A percentile compares a stretch with the other conserved stretches of the same genome.
These are phyloP conservation scores for Anomalospiza imberbis DNA, from an alignment of 2,797 vertebrate species.

Conservation along the genomic window DNA sequence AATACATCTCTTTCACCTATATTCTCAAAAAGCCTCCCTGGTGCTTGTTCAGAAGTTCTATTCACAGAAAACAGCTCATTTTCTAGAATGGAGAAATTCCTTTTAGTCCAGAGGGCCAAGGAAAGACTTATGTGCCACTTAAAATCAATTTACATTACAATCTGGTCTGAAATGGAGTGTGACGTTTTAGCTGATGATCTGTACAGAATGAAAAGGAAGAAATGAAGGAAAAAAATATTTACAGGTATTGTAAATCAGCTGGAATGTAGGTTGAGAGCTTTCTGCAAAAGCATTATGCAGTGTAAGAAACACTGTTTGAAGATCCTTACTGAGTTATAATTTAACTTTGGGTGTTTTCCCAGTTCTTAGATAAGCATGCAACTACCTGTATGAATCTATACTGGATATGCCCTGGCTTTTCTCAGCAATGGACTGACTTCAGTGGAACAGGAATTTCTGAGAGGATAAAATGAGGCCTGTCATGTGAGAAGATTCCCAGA, in stretches of 20 bases:
- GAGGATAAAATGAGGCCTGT: background rate
- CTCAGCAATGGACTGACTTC: background rate
- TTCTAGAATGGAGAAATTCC: background rate
- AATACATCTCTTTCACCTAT: background rate
- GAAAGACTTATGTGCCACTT: background rate
- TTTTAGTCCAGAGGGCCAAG: background rate
- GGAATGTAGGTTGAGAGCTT: background rate
- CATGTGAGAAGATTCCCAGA: background rate
- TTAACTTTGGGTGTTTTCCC: background rate
- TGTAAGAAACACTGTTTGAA: background rate
- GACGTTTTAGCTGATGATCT: background rate
- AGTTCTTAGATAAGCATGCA: background rate
- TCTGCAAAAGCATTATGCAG: background rate
- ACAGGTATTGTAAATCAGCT: background rate
- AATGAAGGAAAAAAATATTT: background rate
- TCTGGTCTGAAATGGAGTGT: background rate
- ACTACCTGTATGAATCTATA: background rate
- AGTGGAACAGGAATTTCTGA: background rate
- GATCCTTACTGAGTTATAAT: background rate
- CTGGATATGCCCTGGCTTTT: background rate
- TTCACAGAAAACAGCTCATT: background rate
- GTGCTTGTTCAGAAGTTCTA: background rate
- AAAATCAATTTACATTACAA: background rate
- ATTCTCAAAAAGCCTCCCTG: background rate
- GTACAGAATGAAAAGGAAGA: background rate